Conservation (phyloP, 2,888 invertebrate species). For the Poecilobothrus nobilitatus region DNA sequence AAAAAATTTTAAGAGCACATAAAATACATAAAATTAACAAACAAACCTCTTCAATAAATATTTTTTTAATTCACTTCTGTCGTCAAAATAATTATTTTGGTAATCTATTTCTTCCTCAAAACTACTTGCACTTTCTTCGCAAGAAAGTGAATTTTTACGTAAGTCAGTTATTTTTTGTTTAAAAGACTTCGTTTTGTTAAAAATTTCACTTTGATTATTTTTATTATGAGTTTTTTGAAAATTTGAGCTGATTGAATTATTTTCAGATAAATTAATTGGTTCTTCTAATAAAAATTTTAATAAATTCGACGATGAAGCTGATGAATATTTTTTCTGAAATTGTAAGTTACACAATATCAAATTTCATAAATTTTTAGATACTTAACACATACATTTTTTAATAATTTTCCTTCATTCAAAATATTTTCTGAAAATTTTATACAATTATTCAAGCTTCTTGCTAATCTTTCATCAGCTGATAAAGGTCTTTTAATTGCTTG, state of each 20-base stretch:
- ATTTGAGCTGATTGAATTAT: conserved; percentile 16
- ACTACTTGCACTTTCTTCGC: conserved; percentile 14
- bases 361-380: too few species aligned
- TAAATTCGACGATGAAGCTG: conserved; percentile 40
- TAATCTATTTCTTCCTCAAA: conserved; percentile 16
- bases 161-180: background rate
- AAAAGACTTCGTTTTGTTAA: background rate
- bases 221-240: conserved; percentile 15
- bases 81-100: conserved; percentile 7
- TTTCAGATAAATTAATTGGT: conserved; percentile 31
- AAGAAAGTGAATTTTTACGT: background rate
- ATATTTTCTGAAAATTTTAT: conserved; percentile 19
- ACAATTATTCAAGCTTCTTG: conserved; percentile 26
- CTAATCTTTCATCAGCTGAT: conserved; percentile 41
- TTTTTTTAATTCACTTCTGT: background rate
- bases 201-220: background rate
- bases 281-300: conserved; percentile 39
- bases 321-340: conserved; percentile 23
- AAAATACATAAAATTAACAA: background rate
- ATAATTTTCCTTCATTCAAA: conserved; percentile 15
- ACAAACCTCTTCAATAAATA: background rate
- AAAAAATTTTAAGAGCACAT: too few species aligned
- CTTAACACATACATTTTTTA: conserved; percentile 21
- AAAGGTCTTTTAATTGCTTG: conserved; percentile 36
- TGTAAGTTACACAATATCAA: background rate